Base-by-base conservation (phyloP, 2,113 vertebrate genomes). In the Calidris pugnax region DNA sequence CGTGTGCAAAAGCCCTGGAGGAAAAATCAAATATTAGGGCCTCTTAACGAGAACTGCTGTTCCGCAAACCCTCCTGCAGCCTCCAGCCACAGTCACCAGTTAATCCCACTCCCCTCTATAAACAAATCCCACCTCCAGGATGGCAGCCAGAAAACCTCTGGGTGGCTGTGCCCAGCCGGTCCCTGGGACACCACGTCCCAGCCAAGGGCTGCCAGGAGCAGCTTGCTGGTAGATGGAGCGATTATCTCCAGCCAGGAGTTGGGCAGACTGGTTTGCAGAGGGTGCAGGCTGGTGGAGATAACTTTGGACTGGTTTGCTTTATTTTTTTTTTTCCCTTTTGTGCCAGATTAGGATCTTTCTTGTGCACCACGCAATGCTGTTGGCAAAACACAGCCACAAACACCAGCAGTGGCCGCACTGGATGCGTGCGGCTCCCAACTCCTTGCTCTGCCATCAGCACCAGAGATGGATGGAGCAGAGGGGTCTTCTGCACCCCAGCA, bases 371-470 rank as follows among this genome's bases (percentile, higher is more conserved):
- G 4, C 20, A 76, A 48, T 4, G 56, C 66, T 63, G 86, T 8
- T 43, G 79, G 89, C 76, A 83, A 59, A 82, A 75, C 59, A 56
- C 18, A 60, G 63, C 10, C 77, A 23, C 50, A 63, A 47, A 24
- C 8, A 66, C 59, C 57, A 7, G 51, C 0, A 9, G 72, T 0
- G 11, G 71, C 41, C 0, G 0, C 1, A 7, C 32, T 43, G 89
- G 64, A 8, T 28, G 64, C 3, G 0, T 4, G 76, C 30, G 12
- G 56, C 56, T 92, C 68, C 35, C 24, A 4, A 0, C 0, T 1
- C 7, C 45, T 33, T 14, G 55, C 48, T 55, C 39, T 16, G 21
- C 2, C 43, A 35, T 1, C 15, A 5, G 33, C 83, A 4, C 50
- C 5, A 1, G 16, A 20, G 62, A 39, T 1, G 2, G 35, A 33